phyloP scores from a whole-genome alignment of 2,113 vertebrate genomes.

The Rhynchopsitta pachyrhyncha region DNA sequence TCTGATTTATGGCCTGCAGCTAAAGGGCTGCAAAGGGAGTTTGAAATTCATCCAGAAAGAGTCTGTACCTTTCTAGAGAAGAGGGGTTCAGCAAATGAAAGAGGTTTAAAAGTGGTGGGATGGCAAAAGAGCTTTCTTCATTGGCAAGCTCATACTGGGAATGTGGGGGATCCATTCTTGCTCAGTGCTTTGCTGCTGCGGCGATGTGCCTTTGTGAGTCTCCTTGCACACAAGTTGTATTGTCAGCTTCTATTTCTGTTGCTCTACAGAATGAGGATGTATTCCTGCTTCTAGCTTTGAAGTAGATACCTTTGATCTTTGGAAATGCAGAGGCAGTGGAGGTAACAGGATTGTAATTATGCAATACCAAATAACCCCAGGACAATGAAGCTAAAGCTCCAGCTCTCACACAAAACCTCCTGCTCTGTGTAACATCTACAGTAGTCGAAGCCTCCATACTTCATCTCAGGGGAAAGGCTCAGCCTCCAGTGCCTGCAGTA shows the following conservation, averaged over 20 bases:
- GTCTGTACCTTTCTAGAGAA: background rate
- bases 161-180: background rate
- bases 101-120: background rate
- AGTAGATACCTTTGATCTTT: constrained; percentile 47
- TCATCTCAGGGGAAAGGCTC: background rate
- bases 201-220: background rate
- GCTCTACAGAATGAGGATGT: constrained; percentile 28
- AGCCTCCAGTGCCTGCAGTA: background rate
- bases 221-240: background rate
- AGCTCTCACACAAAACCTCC: background rate
- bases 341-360: background rate
- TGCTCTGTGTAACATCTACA: background rate
- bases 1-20: background rate
- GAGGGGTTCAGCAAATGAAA: background rate
- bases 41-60: background rate
- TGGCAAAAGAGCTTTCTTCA: background rate
- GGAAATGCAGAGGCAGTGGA: background rate
- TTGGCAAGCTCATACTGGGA: background rate
- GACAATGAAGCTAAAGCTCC: constrained; percentile 1
- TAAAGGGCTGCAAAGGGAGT: background rate
- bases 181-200: background rate
- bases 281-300: constrained; percentile 39
- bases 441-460: background rate
- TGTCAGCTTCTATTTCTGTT: background rate
- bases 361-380: background rate